Evolutionary conservation across 2,888 invertebrate genomes (phyloP), one percentile per base, ranked within the genome.

Genomic region (Spialia ferax): DNA sequence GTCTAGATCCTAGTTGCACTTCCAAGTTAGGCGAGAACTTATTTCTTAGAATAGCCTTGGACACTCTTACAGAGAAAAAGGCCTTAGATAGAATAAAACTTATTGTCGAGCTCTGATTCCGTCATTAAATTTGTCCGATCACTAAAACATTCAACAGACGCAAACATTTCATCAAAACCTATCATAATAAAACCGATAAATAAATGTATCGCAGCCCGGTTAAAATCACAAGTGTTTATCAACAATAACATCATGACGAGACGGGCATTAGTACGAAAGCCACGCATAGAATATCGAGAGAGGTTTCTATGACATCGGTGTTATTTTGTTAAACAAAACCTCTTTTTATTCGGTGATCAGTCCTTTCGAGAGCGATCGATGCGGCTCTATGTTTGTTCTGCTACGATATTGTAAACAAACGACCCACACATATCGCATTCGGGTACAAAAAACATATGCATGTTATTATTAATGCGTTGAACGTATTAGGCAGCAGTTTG

Each of bases 251-350:
- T 89, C 90, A 88, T 88, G 88, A 10, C 18, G 75, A 74, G 66
- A 29, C 20, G 50, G 13, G 23, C 50, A 22, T 35, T 59, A 23
- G 50, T 26, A 38, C 60, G 54, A 54, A 76, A 75, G 74, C 70
- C 60, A 71, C 74, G 75, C 73, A 35, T 62, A 62, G 61, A 75
- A 79, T 75, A 77, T 77, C 73, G 70, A 75, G 69, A 71, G 73
- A 77, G 74, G 78, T 83, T 77, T 84, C 81, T 79, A 81, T 84
- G 76, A 79, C 82, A 77, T 74, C 77, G 77, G 70, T 87, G 83
- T 89, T 85, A 79, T 86, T 84, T 84, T 74, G 79, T 82, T 81
- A 84, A 84, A 86, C 83, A 85, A 71, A 72, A 74, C 75, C 77
- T 78, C 79, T 84, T 84, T 85, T 82, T 82, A 83, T 79, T 73